Percentiles rank a stretch among this genome's conserved stretches.
Evolutionary conservation across 1,140 invertebrate genomes (phyloP).

Genomic region (Drosophila bocqueti): DNA sequence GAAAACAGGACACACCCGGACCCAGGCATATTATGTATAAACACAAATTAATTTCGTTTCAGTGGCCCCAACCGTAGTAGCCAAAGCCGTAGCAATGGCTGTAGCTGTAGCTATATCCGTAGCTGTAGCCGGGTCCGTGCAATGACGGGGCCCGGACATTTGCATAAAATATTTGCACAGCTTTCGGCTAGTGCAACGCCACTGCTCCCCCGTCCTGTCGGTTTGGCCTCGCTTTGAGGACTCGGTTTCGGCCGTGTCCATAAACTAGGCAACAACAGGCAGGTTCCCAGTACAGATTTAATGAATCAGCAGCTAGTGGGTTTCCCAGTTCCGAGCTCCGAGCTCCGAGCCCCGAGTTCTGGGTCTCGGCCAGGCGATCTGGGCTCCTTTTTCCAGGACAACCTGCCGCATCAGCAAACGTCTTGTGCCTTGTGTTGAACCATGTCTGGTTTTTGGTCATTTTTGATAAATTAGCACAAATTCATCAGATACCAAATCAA

Average conservation of each 20-base stretch:
- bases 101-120: slow-evolving; percentile 38
- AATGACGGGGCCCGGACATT: slow-evolving; percentile 78
- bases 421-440: slow-evolving; percentile 66
- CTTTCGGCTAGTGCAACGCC: slow-evolving; percentile 77
- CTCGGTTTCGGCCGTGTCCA: slow-evolving; percentile 60
- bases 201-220: slow-evolving; percentile 35
- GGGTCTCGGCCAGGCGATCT: slow-evolving; percentile 20
- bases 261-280: slow-evolving; percentile 81
- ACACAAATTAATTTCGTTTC: slow-evolving; percentile 85
- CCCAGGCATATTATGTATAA: slow-evolving; percentile 84
- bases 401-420: slow-evolving; percentile 80
- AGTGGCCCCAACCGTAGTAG: slow-evolving; percentile 80
- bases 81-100: slow-evolving; percentile 43
- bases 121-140: slow-evolving; percentile 52
- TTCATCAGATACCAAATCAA: slow-evolving; percentile 43
- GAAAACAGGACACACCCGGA: slow-evolving; percentile 50
- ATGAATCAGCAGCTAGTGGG: slow-evolving; percentile 68
- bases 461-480: slow-evolving; percentile 80
- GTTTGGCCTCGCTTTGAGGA: slow-evolving; percentile 65
- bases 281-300: slow-evolving; percentile 65
- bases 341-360: background rate
- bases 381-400: slow-evolving; percentile 41
- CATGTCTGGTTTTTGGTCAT: slow-evolving; percentile 58
- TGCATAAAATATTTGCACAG: slow-evolving; percentile 85
- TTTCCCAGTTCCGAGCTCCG: background rate